A percentile compares a stretch with the other conserved stretches of the same genome.
phyloP scores from a whole-genome alignment of 2,888 invertebrate species.

The Agonopterix subpropinquella region DNA sequence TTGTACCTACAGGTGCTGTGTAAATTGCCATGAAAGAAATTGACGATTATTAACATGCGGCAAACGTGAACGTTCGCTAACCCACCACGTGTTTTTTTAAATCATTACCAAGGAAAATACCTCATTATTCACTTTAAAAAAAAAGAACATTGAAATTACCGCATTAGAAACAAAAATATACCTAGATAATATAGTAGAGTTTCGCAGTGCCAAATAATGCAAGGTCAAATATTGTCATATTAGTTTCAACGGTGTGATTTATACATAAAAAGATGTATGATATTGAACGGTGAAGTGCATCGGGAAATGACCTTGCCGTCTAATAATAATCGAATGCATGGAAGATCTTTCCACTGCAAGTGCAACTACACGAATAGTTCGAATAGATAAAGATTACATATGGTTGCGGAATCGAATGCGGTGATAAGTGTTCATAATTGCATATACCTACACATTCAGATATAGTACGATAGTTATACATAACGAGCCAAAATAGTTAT shows the following conservation, averaged over 20 bases:
- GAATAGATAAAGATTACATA: slow-evolving; percentile 30
- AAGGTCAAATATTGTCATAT: slow-evolving; percentile 17
- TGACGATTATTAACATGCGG: no score
- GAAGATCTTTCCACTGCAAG: slow-evolving; percentile 51
- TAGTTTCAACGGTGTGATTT: slow-evolving; percentile 9
- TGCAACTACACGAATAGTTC: no score
- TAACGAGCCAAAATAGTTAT: no score
- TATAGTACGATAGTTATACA: no score
- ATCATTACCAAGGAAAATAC: no score
- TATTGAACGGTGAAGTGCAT: slow-evolving; percentile 32
- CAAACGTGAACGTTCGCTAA: no score
- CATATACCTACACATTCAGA: neutral
- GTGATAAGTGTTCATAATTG: slow-evolving; percentile 1
- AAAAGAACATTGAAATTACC: no score
- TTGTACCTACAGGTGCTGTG: no score
- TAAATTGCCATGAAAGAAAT: no score
- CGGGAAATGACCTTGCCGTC: slow-evolving; percentile 63
- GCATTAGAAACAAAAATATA: no score
- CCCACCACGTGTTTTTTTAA: no score
- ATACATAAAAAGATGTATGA: slow-evolving; percentile 11
- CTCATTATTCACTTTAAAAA: no score
- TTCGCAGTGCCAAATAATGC: slow-evolving; percentile 9
- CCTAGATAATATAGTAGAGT: neutral
- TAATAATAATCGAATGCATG: slow-evolving; percentile 63
- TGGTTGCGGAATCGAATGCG: slow-evolving; percentile 19